Conservation (phyloP, 2,888 invertebrate genomes). For the Lithophane socia region DNA sequence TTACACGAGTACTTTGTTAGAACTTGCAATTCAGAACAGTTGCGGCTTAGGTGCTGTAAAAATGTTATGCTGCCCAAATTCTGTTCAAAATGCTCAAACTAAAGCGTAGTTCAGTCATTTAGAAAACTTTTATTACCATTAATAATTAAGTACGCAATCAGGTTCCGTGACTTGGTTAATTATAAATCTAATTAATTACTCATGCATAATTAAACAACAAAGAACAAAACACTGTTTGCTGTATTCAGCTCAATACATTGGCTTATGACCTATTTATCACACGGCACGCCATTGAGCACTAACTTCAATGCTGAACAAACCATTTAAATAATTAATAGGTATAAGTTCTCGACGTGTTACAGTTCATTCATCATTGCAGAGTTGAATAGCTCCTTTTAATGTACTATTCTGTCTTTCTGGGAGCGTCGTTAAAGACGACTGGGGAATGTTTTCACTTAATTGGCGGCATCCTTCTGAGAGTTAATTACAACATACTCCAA, state of each 20-base stretch:
- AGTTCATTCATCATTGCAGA: slow-evolving; percentile 46
- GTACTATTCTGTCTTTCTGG: background rate
- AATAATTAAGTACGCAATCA: slow-evolving; percentile 1
- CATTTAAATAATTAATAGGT: slow-evolving; percentile 46
- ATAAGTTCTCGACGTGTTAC: slow-evolving; percentile 17
- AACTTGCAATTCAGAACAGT: too few species aligned
- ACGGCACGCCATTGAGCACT: background rate
- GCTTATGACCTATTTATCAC: slow-evolving; percentile 32
- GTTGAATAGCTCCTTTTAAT: slow-evolving; percentile 15
- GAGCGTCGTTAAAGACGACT: background rate
- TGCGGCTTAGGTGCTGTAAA: background rate
- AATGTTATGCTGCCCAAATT: background rate
- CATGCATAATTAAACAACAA: background rate
- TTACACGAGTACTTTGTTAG: background rate
- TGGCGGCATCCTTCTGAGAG: background rate
- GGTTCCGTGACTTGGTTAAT: slow-evolving; percentile 18
- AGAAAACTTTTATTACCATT: background rate
- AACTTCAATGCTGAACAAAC: slow-evolving; percentile 22
- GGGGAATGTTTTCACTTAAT: slow-evolving; percentile 5
- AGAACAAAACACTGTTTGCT: slow-evolving; percentile 27
- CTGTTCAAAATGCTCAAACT: background rate
- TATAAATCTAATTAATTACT: slow-evolving; percentile 29
- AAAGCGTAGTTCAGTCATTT: background rate
- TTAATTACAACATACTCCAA: background rate
- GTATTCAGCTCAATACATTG: slow-evolving; percentile 21